Conservation (phyloP, 2,113 vertebrate species). For the Pseudorasbora parva region DNA sequence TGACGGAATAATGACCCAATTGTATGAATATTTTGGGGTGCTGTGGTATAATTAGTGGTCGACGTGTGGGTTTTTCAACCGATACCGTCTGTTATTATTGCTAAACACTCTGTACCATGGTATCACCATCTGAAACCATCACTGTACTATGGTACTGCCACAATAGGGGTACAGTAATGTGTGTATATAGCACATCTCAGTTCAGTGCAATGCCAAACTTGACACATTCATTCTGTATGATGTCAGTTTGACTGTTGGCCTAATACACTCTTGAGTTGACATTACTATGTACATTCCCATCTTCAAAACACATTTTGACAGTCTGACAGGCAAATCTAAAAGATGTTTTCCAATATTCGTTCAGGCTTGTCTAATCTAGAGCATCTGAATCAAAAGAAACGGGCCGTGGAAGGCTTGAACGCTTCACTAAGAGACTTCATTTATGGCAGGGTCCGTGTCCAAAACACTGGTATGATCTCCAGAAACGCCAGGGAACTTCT, state of each 20-base stretch:
- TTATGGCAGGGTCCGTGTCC: neutral
- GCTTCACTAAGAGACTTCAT: neutral
- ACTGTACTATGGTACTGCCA: too few relatives aligned
- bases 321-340: neutral
- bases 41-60: neutral
- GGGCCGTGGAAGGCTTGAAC: conserved; percentile 10
- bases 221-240: neutral
- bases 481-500: neutral
- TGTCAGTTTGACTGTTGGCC: neutral
- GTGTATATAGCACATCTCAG: neutral
- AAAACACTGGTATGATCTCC: neutral
- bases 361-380: conserved; percentile 19
- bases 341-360: neutral
- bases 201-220: neutral
- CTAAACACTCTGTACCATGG: too few relatives aligned
- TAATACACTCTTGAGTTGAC: neutral
- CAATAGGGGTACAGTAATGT: too few relatives aligned
- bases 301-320: neutral
- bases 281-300: neutral
- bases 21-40: neutral
- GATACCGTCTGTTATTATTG: too few relatives aligned
- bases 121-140: too few relatives aligned
- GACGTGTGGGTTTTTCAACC: too few relatives aligned
- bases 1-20: too few relatives aligned
- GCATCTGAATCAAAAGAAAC: conserved; percentile 4